Evolutionary conservation across 2,797 vertebrate genomes (phyloP), one percentile per base, ranked within the genome.

Genomic region (Syngnathus rostellatus): DNA sequence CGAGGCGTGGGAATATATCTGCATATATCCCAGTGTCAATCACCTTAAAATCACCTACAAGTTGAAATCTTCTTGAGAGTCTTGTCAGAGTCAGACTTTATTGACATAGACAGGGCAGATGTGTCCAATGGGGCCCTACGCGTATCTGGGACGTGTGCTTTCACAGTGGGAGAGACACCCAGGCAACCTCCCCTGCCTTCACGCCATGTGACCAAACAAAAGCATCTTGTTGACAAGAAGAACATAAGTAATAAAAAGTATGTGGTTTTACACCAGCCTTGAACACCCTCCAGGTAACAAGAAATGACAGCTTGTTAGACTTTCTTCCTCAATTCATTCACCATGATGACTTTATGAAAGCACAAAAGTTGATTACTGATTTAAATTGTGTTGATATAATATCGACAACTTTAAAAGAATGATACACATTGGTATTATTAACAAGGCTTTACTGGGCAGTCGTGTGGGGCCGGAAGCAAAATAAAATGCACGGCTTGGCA

Each of bases 151-250:
- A 72, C 62, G 79, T 77, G 58, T 63, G 68, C 38, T 67, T 62
- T 67, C 60, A n/a, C 62, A 75, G 71, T 71, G 75, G 70, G 57
- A 19, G 59, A 67, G 71, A 67, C 19, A 74, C 65, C 50, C 64
- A 21, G 55, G 57, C 59, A 59, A 72, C 67, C 72, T 74, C 72
- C 63, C 62, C 58, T 48, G 58, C 66, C 50, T 48, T 53, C 48
- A 53, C 63, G 17, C 10, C 72, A 62, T 59, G 69, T 62, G 40
- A 62, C 41, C 60, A 74, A 70, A 73, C 64, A 58, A 39, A 23
- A 45, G 6, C 45, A 70, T 58, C 75, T 69, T 80, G 65, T 69
- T 87, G 84, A 86, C 84, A 84, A 75, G 74, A 68, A 62, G 66
- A 75, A 71, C 69, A 76, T 58, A 77, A 76, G 65, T 54, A 80